Evolutionary conservation across 2,113 vertebrate species (phyloP).

Genomic region (Deroptyus accipitrinus): DNA sequence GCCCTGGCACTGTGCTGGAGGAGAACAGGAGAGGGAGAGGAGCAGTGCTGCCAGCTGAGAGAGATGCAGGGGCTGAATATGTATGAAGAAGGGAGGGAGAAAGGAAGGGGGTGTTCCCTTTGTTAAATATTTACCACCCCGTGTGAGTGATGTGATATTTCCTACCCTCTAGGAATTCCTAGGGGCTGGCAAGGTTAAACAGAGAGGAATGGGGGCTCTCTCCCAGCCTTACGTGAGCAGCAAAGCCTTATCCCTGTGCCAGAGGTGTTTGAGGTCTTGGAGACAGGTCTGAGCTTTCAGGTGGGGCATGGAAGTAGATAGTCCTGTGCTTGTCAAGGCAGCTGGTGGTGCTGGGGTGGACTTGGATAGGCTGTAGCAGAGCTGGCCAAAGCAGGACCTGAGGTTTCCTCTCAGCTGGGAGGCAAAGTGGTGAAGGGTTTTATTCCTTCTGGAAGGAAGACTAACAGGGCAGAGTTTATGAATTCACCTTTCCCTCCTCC

Average conservation of each 20-base stretch:
- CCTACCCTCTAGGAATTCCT: conserved; percentile 50
- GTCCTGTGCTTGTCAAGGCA: background rate
- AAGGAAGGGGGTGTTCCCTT: conserved; percentile 33
- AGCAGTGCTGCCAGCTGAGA: background rate
- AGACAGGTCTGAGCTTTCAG: background rate
- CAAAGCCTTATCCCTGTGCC: background rate
- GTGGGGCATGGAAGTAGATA: no score
- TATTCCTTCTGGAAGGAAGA: background rate
- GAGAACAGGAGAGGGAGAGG: background rate
- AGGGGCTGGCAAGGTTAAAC: background rate
- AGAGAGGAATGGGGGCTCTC: background rate
- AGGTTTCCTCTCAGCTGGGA: background rate
- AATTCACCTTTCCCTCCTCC: background rate
- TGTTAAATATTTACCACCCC: conserved; percentile 65
- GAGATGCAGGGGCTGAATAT: background rate
- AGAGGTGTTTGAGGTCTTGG: background rate
- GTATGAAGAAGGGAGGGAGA: background rate
- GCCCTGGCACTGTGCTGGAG: background rate
- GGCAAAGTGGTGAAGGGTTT: background rate
- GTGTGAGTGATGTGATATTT: background rate
- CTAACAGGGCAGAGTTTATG: background rate
- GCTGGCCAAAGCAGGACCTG: background rate
- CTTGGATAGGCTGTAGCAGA: background rate
- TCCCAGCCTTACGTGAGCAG: background rate
- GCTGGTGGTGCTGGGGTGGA: background rate